phyloP scores from a whole-genome alignment of 2,888 invertebrate species.

The Prosopocoilus inquinatus region DNA sequence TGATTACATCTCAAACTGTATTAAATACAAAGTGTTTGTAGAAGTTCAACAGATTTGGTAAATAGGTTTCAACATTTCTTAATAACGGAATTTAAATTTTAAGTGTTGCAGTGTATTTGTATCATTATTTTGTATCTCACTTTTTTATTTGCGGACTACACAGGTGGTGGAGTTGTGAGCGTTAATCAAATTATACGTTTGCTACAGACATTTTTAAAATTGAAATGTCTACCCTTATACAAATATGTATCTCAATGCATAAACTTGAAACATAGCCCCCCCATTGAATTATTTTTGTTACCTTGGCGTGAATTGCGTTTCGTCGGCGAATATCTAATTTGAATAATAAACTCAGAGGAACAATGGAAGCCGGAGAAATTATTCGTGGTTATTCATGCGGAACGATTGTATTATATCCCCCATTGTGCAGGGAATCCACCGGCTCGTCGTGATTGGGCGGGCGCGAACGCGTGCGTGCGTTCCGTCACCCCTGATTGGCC shows the following conservation, averaged over 20 bases:
- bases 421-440: conserved; percentile 37
- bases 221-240: too few species aligned
- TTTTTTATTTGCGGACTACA: too few species aligned
- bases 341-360: not conserved
- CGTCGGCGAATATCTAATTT: conserved; percentile 1
- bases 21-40: too few species aligned
- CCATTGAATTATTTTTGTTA: not conserved
- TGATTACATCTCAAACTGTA: too few species aligned
- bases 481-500: conserved; percentile 39
- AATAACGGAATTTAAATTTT: too few species aligned
- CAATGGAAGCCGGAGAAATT: conserved; percentile 4
- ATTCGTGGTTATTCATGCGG: conserved; percentile 28
- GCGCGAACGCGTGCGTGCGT: conserved; percentile 40
- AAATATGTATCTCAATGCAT: too few species aligned
- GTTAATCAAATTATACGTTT: not conserved
- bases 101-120: too few species aligned
- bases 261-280: too few species aligned
- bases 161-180: too few species aligned
- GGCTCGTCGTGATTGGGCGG: conserved; percentile 37
- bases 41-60: too few species aligned
- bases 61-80: too few species aligned
- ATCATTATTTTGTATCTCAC: too few species aligned
- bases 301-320: not conserved
- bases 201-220: not conserved
- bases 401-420: conserved; percentile 42